These are phyloP conservation scores for Sebastes dallii DNA, from an alignment of 2,797 vertebrate genomes.

Conservation along the genomic window DNA sequence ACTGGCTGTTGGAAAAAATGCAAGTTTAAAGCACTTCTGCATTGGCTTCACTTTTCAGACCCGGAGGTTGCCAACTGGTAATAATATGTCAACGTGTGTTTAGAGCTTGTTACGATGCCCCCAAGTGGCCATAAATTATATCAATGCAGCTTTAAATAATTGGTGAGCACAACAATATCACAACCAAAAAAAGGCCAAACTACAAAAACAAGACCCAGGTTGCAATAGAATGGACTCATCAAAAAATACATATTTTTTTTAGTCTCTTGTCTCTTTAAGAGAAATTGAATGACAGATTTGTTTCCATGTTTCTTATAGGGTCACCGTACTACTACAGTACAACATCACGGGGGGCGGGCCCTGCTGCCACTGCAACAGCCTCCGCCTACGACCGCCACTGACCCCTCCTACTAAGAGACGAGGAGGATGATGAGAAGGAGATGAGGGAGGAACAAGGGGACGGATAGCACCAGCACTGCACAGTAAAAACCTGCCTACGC, in stretches of 20 bases:
- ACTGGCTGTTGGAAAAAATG: no score
- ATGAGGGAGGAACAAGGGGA: slow-evolving; percentile 47
- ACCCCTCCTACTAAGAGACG: slow-evolving; percentile 65
- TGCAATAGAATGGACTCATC: not conserved
- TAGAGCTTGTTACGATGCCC: not conserved
- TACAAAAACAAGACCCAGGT: not conserved
- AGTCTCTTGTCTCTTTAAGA: not conserved
- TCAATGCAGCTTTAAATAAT: not conserved
- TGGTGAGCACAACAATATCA: not conserved
- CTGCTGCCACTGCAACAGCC: slow-evolving; percentile 88
- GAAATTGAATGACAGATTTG: not conserved
- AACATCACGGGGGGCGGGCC: slow-evolving; percentile 90
- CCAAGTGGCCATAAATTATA: not conserved
- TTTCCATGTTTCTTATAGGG: slow-evolving; percentile 77
- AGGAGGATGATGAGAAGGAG: slow-evolving; percentile 31
- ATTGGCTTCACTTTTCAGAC: no score
- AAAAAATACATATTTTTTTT: not conserved
- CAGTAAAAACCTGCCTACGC: slow-evolving; percentile 55
- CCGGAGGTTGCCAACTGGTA: no score
- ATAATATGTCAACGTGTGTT: not conserved
- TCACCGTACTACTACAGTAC: slow-evolving; percentile 98
- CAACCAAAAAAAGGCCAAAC: not conserved
- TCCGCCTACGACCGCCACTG: slow-evolving; percentile 96
- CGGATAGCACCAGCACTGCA: slow-evolving; percentile 76
- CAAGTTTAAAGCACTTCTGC: no score